Conservation (phyloP, 2,113 vertebrate species). For the Ophthalmolycus amberensis region DNA sequence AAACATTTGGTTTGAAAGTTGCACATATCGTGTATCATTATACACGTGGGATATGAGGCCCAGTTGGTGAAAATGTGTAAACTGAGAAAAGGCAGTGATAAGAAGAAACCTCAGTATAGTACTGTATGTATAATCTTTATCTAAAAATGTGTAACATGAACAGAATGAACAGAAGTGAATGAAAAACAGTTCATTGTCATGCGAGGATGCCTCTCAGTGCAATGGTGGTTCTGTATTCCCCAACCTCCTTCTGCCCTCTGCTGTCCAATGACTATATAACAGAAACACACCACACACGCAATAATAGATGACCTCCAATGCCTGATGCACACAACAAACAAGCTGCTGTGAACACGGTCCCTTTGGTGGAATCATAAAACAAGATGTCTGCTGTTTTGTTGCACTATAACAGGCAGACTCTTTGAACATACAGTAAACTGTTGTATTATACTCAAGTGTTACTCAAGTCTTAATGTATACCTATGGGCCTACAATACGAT, state of each 20-base stretch:
- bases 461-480: background rate
- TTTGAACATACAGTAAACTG: background rate
- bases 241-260: slow-evolving; percentile 60
- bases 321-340: background rate
- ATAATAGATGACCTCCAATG: background rate
- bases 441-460: background rate
- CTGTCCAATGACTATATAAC: slow-evolving; percentile 33
- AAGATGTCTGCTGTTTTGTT: background rate
- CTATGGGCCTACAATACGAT: background rate
- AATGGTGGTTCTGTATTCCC: background rate
- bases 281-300: background rate
- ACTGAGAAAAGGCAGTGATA: too few relatives aligned
- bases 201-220: background rate
- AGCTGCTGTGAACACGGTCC: background rate
- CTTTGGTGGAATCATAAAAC: background rate
- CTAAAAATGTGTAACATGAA: background rate
- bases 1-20: background rate
- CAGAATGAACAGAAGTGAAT: background rate
- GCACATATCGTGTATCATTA: background rate
- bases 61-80: background rate
- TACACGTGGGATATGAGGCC: background rate
- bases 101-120: background rate
- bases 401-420: background rate
- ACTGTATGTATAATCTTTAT: background rate
- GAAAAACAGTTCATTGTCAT: background rate